Evolutionary conservation across 1,140 invertebrate genomes (phyloP), one percentile per base, ranked within the genome.

Genomic region (Tetraneura akinire): DNA sequence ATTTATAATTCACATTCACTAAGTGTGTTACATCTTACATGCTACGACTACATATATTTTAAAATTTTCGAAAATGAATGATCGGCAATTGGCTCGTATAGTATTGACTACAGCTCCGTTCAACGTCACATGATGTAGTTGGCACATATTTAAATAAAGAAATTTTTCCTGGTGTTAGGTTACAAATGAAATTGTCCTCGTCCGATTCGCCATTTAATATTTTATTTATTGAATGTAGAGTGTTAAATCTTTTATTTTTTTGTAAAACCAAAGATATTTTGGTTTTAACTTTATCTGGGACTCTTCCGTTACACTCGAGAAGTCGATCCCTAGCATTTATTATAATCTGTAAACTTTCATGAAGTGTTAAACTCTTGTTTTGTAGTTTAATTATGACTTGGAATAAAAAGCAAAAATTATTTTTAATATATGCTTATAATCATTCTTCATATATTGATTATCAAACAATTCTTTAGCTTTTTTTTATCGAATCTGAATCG

Each of bases 301-400:
- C 21, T 57, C 21, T 57, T 57, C 55, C 55, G 55, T 57, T 57
- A 57, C 21, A 57, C 21, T 57, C 3, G 26, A 57, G 21, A 57
- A 57, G 55, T 26, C 55, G 55, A 57, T 57, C 8, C 10, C 55
- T 57, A 26, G 55, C 18, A 13, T 57, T 57, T 57, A 57, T 57
- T 55, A 55, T 55, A 55, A 55, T 55, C 53, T 55, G 53, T 55
- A 55, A n/a, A 57, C 55, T 57, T 57, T 57, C 55, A 57, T 57
- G 55, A 57, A 57, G 55, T 57, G 21, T 57, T 57, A 57, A 57
- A 57, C 3, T 57, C 6, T 26, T 37, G 55, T 57, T 57, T 57
- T 57, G 55, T 57, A 57, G 21, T 57, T 37, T 37, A 37, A 57
- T 57, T 57, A 55, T 55, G n/a, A 55, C 14, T 55, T 23, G 10